Evolutionary conservation across 2,797 vertebrate species (phyloP), one percentile per base, ranked within the genome.

Genomic region (Allobates femoralis): DNA sequence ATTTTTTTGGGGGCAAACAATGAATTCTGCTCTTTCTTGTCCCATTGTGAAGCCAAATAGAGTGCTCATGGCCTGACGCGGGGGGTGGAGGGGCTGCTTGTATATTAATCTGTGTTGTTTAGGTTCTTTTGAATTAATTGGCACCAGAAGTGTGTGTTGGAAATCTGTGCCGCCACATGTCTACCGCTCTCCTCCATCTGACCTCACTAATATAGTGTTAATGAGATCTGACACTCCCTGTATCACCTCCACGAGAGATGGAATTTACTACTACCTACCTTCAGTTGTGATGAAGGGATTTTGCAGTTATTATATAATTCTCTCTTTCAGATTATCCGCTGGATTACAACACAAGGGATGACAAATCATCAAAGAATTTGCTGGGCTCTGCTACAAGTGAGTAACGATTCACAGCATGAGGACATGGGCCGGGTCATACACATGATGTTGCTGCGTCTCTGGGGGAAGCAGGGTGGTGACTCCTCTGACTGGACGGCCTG

Each of bases 341-440:
- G 77, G 97, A 98, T 89, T 98, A 97, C 91, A 96, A 94, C 90
- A 96, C 95, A 0, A 94, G 95, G 55, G 98, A 99, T 90, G 98
- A 99, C 92, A 98, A 98, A 90, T 93, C 95, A 79, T 96, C 98
- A 41, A 99, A 99, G 94, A 99, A 99, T 92, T 94, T 99, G 80
- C 95, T 99, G 88, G 98, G 98, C 82, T 99, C 98, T 89, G 98
- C 98, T 85, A 99, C 97, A 90, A 99, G 98, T 99, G 93, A 89
- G 98, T 97, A 18, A 0, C 28, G 4, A 21, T 21, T 11, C 15
- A 23, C 75, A 37, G 2, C 10, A 34, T 21, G 30, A 21, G 32
- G 67, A 41, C 32, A 67, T 32, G n/a, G 3, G 19, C 32, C 2
- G 28, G 15, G 7, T 18, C 32, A 41, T 71, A 32, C 67, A 3